Evolutionary conservation across 2,888 invertebrate species (phyloP), one percentile per base, ranked within the genome.

Genomic region (Clunio marinus): DNA sequence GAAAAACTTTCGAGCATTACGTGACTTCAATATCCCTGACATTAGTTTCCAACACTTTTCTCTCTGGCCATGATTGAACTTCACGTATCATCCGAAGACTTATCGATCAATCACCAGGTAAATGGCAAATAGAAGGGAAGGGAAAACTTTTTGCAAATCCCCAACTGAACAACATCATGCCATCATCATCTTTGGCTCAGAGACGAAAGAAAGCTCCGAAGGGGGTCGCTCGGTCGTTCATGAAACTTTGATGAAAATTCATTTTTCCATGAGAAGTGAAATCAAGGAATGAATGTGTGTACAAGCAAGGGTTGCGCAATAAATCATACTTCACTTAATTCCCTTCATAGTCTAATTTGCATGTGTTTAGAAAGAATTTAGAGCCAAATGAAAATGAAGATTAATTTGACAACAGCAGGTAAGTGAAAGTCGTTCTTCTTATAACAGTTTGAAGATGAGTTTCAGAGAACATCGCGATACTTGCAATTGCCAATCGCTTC

Each of bases 61-160:
- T 25, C 13, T 46, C 20, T 10, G 63, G 46, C n/a, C 63, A 63
- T 63, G 63, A 63, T 63, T 46, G 63, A 63, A 63, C 63, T 63
- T 45, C 63, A 63, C 63, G 63, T 63, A 63, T 63, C 63, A 63
- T 63, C 63, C 63, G n/a, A 37, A 63, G 46, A 17, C 63, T 63
- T 63, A 63, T 63, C 63, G 63, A 63, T 63, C 63, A 63, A 63
- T 63, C 63, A 63, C 22, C 20, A 46, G 63, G 35, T 62, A 35
- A 46, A n/a, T n/a, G n/a, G n/a, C n/a, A n/a, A n/a, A n/a, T n/a
- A 60, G 60, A 37, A 58, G 37, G 28, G 17, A 35, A 32, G 4
- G 24, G 17, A 60, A 62, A 25, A 41, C n/a, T 41, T 60, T 60
- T 8, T 27, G 22, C 37, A 63, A 63, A 63, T 63, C 63, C 63